phyloP scores from a whole-genome alignment of 2,113 vertebrate species.

The Mirza zaza region DNA sequence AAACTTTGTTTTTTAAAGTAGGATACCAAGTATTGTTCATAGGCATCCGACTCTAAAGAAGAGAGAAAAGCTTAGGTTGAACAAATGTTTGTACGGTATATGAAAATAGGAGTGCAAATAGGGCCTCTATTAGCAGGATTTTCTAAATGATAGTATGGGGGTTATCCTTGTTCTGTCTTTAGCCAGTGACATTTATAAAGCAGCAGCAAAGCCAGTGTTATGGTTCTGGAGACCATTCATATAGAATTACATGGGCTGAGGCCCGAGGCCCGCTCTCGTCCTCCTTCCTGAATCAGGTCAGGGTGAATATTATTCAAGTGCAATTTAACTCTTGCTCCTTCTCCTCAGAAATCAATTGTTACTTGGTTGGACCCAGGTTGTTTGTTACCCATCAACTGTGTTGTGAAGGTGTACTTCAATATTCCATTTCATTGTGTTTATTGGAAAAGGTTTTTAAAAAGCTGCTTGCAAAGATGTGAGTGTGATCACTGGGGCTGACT shows the following conservation, averaged over 20 bases:
- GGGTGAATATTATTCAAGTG: background rate
- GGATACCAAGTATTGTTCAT: background rate
- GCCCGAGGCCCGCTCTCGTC: background rate
- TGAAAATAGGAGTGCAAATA: background rate
- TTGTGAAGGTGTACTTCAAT: background rate
- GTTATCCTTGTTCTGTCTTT: constrained; percentile 20
- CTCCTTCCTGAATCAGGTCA: constrained; percentile 5
- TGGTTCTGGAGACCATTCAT: background rate
- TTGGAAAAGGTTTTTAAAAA: constrained; percentile 27
- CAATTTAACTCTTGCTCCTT: background rate
- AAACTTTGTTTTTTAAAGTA: background rate
- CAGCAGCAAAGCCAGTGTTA: constrained; percentile 9
- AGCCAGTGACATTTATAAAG: constrained; percentile 45
- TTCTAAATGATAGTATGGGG: background rate
- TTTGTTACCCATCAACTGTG: background rate
- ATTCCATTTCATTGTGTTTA: background rate
- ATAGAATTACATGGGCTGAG: background rate
- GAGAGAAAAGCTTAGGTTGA: background rate
- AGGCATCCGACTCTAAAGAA: background rate
- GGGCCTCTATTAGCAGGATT: background rate
- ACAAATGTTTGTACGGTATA: background rate
- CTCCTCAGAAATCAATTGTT: constrained; percentile 6
- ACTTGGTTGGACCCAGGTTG: background rate
- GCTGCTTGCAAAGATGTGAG: background rate
- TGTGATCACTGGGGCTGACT: background rate